Evolutionary conservation across 2,113 vertebrate species (phyloP).

Genomic region (Carassius carassius): DNA sequence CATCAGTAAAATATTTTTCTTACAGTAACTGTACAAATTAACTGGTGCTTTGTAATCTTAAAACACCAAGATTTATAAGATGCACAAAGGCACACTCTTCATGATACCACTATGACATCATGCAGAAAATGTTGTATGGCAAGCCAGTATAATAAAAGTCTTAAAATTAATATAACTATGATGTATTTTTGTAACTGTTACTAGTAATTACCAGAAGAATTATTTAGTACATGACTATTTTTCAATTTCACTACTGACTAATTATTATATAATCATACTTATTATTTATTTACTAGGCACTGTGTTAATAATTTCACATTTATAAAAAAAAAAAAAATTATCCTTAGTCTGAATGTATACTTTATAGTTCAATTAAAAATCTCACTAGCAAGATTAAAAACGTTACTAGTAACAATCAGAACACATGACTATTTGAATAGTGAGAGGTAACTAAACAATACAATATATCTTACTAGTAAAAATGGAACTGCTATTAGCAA

Average conservation of each 20-base stretch:
- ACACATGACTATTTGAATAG: background rate
- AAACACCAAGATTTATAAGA: background rate
- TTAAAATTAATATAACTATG: background rate
- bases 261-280: background rate
- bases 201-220: background rate
- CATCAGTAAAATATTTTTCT: background rate
- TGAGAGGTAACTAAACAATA: background rate
- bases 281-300: background rate
- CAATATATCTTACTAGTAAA: background rate
- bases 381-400: background rate
- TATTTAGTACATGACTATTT: background rate
- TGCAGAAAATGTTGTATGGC: constrained; percentile 16
- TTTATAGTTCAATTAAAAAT: background rate
- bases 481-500: background rate
- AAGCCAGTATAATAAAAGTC: background rate
- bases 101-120: constrained; percentile 38
- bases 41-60: background rate
- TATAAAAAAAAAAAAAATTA: too few relatives aligned
- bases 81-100: background rate
- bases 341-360: background rate
- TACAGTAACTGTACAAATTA: background rate
- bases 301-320: too few relatives aligned
- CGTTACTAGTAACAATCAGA: background rate
- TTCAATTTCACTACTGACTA: background rate
- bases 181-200: background rate